Percentiles rank a stretch among this genome's conserved stretches.
Conservation (phyloP, 2,888 invertebrate species). For the Hypercompe scribonia region DNA sequence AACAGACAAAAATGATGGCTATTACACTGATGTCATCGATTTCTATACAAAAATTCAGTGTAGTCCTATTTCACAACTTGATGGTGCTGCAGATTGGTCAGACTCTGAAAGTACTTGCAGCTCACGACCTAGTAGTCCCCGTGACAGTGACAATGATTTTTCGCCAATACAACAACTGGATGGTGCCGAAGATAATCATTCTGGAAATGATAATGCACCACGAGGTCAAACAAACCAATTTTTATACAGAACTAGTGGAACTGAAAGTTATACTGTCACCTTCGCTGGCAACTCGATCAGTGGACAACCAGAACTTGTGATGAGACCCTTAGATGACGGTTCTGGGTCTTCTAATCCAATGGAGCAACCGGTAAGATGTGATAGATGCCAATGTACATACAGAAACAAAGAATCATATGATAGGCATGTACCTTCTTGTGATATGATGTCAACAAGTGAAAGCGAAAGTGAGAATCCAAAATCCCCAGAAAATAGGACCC, state of each 20-base stretch:
- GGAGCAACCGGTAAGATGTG: constrained; percentile 94
- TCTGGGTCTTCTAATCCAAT: constrained; percentile 77
- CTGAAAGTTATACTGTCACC: constrained; percentile 83
- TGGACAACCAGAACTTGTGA: constrained; percentile 81
- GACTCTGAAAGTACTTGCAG: constrained; percentile 85
- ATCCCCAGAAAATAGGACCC: constrained; percentile 84
- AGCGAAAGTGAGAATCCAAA: constrained; percentile 91
- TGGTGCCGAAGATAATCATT: constrained; percentile 89
- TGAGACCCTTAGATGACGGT: constrained; percentile 79
- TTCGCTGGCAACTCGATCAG: constrained; percentile 83
- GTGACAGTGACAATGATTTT: constrained; percentile 73
- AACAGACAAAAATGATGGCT: constrained; percentile 76
- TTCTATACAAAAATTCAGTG: constrained; percentile 85
- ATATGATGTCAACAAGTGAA: constrained; percentile 92
- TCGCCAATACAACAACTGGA: constrained; percentile 89
- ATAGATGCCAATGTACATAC: constrained; percentile 95
- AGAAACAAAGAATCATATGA: constrained; percentile 93
- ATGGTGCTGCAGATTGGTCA: constrained; percentile 90
- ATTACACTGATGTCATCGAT: constrained; percentile 83
- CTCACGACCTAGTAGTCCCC: constrained; percentile 79
- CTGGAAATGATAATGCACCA: constrained; percentile 67
- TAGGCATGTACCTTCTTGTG: constrained; percentile 92
- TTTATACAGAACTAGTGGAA: constrained; percentile 80
- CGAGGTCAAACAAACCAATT: constrained; percentile 78
- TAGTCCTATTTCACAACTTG: constrained; percentile 89